Base-by-base conservation (phyloP, 2,113 vertebrate genomes). In the Potamarius usumacintae region DNA sequence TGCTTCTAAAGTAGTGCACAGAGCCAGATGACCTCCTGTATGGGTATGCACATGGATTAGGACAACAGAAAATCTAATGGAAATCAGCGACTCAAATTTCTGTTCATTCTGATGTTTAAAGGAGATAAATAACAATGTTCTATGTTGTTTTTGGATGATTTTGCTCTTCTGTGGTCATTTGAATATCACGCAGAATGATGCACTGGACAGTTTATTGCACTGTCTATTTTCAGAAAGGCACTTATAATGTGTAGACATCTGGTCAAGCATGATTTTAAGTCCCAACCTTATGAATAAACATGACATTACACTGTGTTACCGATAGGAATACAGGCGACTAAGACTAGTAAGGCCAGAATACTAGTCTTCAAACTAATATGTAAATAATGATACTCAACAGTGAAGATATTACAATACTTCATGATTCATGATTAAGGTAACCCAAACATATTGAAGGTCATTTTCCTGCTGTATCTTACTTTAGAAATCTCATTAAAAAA, bases 151-250 rank as follows among this genome's bases (percentile, higher is more conserved):
- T 83, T 30, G 57, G 22, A 7, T 34, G 12, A 63, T 48, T 15
- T 65, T 50, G 4, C 8, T 65, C 50, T 34, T 82, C 27, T 82
- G 55, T 3, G 2, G 1, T 83, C 22, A 83, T 65, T 17, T 83
- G 3, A 52, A 30, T 17, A 63, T 67, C 1, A 83, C 18, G 7
- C 48, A 5, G 50, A 57, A 63, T 63, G 10, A 83, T 50, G 42
- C 1, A 27, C 20, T 65, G 27, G 55, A 57, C 15, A 80, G 27
- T 42, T 42, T 42, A 58, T 4, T 34, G 27, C 10, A 50, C 5
- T 58, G 53, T 58, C 79, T 6, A n/a, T 67, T 65, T 65, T 83
- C 25, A 83, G 62, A 52, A 83, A 83, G 82, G 82, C 82, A 83
- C 82, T 67, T 83, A 62, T 82, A 52, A 83, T n/a, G 22, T 52